phyloP scores from a whole-genome alignment of 2,113 vertebrate species.

The Triplophysa tibetana region DNA sequence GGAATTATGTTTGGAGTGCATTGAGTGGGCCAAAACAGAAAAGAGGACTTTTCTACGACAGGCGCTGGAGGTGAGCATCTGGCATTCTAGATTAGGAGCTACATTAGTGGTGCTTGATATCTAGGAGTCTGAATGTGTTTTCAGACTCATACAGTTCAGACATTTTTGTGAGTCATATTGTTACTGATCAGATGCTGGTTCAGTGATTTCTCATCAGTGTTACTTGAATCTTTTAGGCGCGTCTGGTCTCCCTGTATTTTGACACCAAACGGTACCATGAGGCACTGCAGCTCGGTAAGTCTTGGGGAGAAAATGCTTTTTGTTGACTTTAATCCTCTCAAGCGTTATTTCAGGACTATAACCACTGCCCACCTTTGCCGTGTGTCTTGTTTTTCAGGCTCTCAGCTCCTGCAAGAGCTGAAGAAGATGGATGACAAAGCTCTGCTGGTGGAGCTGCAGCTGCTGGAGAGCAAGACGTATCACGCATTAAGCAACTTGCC shows the following conservation, averaged over 20 bases:
- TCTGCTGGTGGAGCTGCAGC: conserved; percentile 94
- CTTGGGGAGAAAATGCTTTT: neutral
- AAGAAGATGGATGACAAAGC: conserved; percentile 99
- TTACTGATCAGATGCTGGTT: neutral
- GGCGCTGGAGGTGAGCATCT: conserved; percentile 86
- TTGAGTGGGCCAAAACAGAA: conserved; percentile 97
- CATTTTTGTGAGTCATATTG: neutral
- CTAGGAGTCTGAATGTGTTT: too few species aligned
- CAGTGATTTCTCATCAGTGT: neutral
- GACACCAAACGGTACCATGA: conserved; percentile 97
- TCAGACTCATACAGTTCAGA: too few species aligned
- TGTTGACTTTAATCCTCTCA: neutral
- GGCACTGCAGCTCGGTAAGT: conserved; percentile 91
- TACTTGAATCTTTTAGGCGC: conserved; percentile 75
- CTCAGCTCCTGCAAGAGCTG: conserved; percentile 90
- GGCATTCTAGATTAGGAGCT: neutral
- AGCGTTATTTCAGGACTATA: neutral
- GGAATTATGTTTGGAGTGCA: conserved; percentile 95
- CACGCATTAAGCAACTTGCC: conserved; percentile 96
- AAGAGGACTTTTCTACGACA: conserved; percentile 97
- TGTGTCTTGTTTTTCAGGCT: conserved; percentile 69
- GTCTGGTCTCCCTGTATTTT: conserved; percentile 94
- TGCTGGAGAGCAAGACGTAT: conserved; percentile 97
- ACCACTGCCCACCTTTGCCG: too few species aligned
- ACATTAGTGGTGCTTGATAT: too few species aligned